Conservation (phyloP, 1,140 invertebrate genomes). For the Antheraea mylitta region DNA sequence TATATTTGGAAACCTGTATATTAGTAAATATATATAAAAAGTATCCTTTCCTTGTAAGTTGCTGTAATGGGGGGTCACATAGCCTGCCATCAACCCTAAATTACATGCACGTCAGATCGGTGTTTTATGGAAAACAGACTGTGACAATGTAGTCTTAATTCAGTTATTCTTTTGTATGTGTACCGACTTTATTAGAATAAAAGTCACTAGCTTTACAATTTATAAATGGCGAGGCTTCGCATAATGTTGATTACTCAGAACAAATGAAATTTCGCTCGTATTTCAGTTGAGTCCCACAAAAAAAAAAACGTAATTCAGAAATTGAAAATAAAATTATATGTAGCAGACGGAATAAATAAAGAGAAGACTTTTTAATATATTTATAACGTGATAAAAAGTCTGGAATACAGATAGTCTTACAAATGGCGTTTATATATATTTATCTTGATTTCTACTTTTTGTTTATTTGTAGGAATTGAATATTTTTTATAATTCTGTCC, state of each 20-base stretch:
- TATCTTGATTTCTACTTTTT: too few species aligned
- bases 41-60: too few species aligned
- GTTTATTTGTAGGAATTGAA: too few species aligned
- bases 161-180: constrained; percentile 12
- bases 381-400: too few species aligned
- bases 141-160: neutral
- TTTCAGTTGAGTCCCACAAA: neutral
- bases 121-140: constrained; percentile 2
- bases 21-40: too few species aligned
- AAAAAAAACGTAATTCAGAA: neutral
- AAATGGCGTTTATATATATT: too few species aligned
- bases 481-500: too few species aligned
- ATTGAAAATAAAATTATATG: too few species aligned
- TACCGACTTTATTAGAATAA: neutral
- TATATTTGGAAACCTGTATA: too few species aligned
- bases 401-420: too few species aligned
- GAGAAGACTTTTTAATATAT: too few species aligned
- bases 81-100: neutral
- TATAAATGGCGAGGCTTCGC: neutral
- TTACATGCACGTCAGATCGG: neutral
- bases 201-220: neutral
- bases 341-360: too few species aligned
- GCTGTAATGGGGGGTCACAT: neutral
- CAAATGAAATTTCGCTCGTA: neutral
- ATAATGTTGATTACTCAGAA: neutral